A percentile compares a stretch with the other conserved stretches of the same genome.
phyloP scores from a whole-genome alignment of 2,888 invertebrate genomes.

The Ophion ellenae region DNA sequence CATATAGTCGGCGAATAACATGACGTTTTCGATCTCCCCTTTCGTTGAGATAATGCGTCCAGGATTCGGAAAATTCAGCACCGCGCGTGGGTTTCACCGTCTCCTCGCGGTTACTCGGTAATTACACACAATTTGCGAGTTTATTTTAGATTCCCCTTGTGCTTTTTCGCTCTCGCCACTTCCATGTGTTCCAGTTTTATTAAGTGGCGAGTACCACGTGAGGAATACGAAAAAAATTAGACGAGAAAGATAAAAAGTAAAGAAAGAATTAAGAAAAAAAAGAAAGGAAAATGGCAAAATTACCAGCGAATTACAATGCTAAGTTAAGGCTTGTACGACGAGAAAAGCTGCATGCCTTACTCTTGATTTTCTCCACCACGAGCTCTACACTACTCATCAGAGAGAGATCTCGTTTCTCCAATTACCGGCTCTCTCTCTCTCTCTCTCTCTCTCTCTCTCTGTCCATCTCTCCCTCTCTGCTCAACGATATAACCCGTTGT shows the following conservation, averaged over 20 bases:
- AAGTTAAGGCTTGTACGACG: slow-evolving; percentile 39
- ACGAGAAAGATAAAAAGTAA: not conserved
- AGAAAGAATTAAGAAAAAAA: slow-evolving; percentile 1
- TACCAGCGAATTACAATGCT: slow-evolving; percentile 48
- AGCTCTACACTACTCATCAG: slow-evolving; percentile 52
- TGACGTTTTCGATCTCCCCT: no score
- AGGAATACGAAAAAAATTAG: not conserved
- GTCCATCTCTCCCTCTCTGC: slow-evolving; percentile 24
- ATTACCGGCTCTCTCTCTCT: slow-evolving; percentile 47
- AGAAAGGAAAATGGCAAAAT: slow-evolving; percentile 35
- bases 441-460: slow-evolving; percentile 27
- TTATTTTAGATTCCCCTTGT: not conserved
- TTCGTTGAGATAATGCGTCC: no score
- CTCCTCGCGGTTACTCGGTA: not conserved
- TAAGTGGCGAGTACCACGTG: slow-evolving; percentile 10
- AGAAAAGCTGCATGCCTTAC: slow-evolving; percentile 45
- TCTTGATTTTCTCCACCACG: slow-evolving; percentile 50
- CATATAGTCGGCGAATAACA: no score
- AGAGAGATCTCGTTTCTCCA: slow-evolving; percentile 58
- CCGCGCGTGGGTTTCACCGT: slow-evolving; percentile 17
- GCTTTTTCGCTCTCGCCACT: slow-evolving; percentile 21
- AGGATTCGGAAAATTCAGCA: no score
- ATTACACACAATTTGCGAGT: slow-evolving; percentile 26
- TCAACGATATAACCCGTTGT: slow-evolving; percentile 40
- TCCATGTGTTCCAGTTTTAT: slow-evolving; percentile 46